phyloP scores from a whole-genome alignment of 2,888 invertebrate genomes.

The Ethmia dodecea region DNA sequence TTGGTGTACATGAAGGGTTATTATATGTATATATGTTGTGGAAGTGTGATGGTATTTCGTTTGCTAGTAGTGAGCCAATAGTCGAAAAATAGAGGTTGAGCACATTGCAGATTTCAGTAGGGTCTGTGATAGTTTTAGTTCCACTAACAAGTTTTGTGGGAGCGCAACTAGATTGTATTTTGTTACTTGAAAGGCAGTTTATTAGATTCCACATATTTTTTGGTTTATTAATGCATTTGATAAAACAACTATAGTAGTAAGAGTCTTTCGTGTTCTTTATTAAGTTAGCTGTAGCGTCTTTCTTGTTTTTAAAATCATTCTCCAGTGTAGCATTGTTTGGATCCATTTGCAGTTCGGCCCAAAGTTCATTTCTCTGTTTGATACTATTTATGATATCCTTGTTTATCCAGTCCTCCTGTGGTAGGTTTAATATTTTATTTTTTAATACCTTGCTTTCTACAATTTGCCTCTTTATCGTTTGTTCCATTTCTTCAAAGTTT shows the following conservation, averaged over 20 bases:
- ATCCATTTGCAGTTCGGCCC: conserved; percentile 2
- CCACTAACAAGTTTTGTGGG: conserved; percentile 5
- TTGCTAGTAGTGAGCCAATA: conserved; percentile 5
- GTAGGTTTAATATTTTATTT: conserved; percentile 10
- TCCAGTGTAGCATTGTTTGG: conserved; percentile 1
- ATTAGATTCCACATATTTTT: conserved; percentile 6
- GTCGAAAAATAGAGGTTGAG: conserved; percentile 9
- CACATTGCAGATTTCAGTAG: conserved; percentile 3
- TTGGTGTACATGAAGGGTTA: not conserved
- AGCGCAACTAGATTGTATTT: conserved; percentile 5
- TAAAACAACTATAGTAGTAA: conserved; percentile 7
- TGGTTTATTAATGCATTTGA: conserved; percentile 1
- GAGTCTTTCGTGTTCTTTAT: conserved; percentile 4
- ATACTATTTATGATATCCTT: conserved; percentile 7
- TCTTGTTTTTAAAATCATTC: not conserved
- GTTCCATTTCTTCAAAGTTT: not conserved
- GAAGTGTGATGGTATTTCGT: conserved; percentile 7
- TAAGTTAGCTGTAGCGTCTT: not conserved
- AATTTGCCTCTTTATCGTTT: not conserved
- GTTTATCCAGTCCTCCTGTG: conserved; percentile 12
- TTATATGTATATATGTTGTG: conserved; percentile 1
- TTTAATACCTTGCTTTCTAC: conserved; percentile 3
- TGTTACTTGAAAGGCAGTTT: conserved; percentile 5
- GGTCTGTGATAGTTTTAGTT: conserved; percentile 1
- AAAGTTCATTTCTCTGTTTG: conserved; percentile 8